Conservation (phyloP, 2,888 invertebrate genomes). For the Lepeophtheirus nordmannii region DNA sequence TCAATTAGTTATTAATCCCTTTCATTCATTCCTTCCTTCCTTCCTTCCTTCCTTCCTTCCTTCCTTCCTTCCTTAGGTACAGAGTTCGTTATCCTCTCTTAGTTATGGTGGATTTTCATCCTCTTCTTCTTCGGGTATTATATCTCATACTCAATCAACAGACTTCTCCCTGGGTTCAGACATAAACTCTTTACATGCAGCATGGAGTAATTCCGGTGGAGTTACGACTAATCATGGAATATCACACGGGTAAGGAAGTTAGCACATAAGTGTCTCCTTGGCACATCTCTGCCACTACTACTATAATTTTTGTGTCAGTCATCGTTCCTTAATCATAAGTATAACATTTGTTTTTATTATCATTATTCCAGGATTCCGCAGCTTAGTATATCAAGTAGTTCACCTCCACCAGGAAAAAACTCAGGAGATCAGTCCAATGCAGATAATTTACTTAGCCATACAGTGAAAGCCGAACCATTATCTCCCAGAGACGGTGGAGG, state of each 20-base stretch:
- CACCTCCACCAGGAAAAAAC: conserved; percentile 3
- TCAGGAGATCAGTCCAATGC: not conserved
- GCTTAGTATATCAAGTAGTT: conserved; percentile 18
- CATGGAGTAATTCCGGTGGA: not conserved
- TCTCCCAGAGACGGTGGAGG: not conserved
- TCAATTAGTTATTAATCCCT: not conserved
- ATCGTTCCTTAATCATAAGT: no score
- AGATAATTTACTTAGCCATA: not conserved
- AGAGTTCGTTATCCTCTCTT: not conserved
- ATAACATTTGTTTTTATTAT: no score
- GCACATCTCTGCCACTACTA: no score
- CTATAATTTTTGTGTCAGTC: no score
- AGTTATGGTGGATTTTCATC: conserved; percentile 1
- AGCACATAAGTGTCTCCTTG: no score
- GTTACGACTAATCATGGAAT: not conserved
- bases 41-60: not conserved
- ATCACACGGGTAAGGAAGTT: conserved; percentile 5
- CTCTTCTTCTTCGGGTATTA: not conserved
- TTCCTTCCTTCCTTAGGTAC: not conserved
- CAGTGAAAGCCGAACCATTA: conserved; percentile 5
- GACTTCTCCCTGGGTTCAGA: not conserved
- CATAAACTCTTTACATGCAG: not conserved
- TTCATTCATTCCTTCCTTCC: not conserved
- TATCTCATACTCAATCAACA: not conserved
- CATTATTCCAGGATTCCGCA: conserved; percentile 18